phyloP scores from a whole-genome alignment of 2,797 vertebrate genomes.

The Paramormyrops hopkinsi region DNA sequence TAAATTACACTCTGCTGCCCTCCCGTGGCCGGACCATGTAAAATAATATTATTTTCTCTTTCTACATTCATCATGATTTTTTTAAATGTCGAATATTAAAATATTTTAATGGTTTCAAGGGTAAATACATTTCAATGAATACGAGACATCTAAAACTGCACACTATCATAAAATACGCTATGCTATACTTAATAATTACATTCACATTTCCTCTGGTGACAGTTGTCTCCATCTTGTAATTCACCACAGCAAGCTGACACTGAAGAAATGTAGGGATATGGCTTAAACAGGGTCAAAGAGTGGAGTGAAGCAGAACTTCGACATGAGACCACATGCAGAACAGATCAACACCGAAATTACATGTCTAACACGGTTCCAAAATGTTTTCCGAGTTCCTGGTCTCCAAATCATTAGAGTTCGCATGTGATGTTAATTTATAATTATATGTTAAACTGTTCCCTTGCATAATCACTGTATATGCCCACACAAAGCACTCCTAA shows the following conservation, averaged over 20 bases:
- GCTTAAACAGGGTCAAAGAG: not conserved
- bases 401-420: not conserved
- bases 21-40: conserved; percentile 42
- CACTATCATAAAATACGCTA: not conserved
- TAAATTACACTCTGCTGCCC: conserved; percentile 44
- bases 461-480: not conserved
- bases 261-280: conserved; percentile 36
- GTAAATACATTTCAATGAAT: not conserved
- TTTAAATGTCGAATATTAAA: not conserved
- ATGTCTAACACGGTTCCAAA: not conserved
- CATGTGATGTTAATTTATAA: not conserved
- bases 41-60: not conserved
- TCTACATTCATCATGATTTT: not conserved
- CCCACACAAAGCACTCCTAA: not conserved
- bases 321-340: not conserved
- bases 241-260: conserved; percentile 1
- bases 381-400: not conserved
- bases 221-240: not conserved
- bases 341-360: not conserved
- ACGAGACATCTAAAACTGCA: not conserved
- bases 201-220: not conserved
- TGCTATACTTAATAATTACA: not conserved
- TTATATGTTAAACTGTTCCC: conserved; percentile 21
- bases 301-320: not conserved
- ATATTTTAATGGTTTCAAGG: not conserved